These are phyloP conservation scores for Caenorhabditis macrosperma DNA, from an alignment of 2,888 invertebrate genomes.

Conservation along the genomic window DNA sequence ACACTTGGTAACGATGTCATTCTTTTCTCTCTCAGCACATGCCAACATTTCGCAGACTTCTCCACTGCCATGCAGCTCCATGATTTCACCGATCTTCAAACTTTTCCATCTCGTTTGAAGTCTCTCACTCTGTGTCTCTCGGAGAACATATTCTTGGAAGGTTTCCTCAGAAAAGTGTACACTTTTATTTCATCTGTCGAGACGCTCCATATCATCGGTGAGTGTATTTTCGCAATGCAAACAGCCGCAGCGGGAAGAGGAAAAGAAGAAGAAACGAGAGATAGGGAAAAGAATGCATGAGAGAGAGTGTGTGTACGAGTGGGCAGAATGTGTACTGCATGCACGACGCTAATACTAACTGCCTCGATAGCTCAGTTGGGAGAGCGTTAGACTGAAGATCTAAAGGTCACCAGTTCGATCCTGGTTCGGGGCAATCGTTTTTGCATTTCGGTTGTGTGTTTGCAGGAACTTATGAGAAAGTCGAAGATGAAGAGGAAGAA, in stretches of 20 bases:
- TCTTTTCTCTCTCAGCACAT: neutral
- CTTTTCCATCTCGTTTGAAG: constrained; percentile 95
- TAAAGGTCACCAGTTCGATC: constrained; percentile 80
- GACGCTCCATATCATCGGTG: constrained; percentile 95
- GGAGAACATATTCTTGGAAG: constrained; percentile 99
- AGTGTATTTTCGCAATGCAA: constrained; percentile 52
- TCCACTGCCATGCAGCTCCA: constrained; percentile 98
- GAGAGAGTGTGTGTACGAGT: neutral
- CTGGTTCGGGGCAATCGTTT: constrained; percentile 76
- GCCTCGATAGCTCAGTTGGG: constrained; percentile 79
- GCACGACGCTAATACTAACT: neutral
- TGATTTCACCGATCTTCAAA: constrained; percentile 98
- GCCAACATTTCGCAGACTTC: constrained; percentile 90
- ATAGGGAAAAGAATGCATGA: neutral
- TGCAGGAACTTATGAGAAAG: constrained; percentile 94
- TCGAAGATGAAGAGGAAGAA: constrained; percentile 98
- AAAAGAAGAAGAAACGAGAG: neutral
- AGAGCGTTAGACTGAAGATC: constrained; percentile 80
- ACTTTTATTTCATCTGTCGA: constrained; percentile 98
- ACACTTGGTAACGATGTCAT: constrained; percentile 83
- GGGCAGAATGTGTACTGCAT: constrained; percentile 27
- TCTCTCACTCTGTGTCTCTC: constrained; percentile 95
- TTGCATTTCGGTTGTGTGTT: constrained; percentile 7
- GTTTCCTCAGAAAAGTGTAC: constrained; percentile 99
- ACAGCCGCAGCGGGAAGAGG: constrained; percentile 9